These are phyloP conservation scores for Leptodactylus fallax DNA, from an alignment of 2,797 vertebrate genomes.

Conservation along the genomic window DNA sequence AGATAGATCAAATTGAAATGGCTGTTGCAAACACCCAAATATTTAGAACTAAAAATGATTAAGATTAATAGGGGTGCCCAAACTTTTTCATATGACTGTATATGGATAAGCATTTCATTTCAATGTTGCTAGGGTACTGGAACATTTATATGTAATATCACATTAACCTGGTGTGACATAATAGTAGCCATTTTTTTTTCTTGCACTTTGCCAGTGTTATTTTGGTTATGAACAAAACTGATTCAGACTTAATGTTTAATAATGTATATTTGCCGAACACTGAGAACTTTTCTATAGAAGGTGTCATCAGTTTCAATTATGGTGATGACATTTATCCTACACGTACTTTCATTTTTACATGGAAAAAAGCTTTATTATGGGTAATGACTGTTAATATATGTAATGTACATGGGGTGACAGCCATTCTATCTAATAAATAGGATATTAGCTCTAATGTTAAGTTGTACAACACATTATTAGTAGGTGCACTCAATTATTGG, in stretches of 20 bases:
- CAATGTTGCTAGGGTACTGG: conserved; percentile 25
- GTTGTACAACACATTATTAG: background rate
- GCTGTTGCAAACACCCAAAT: too few relatives aligned
- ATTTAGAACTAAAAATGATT: too few relatives aligned
- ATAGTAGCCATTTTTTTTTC: conserved; percentile 29
- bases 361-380: background rate
- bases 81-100: too few relatives aligned
- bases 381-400: background rate
- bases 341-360: background rate
- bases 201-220: conserved; percentile 3
- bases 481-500: background rate
- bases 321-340: background rate
- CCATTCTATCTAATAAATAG: background rate
- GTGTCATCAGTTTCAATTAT: conserved; percentile 5
- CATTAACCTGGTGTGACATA: conserved; percentile 47
- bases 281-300: background rate
- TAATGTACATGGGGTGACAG: background rate
- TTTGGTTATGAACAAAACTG: background rate
- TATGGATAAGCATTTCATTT: conserved; percentile 35
- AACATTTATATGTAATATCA: conserved; percentile 34
- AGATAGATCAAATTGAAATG: too few relatives aligned
- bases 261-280: conserved; percentile 2
- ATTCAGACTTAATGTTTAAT: conserved; percentile 16
- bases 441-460: background rate
- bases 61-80: too few relatives aligned